These are phyloP conservation scores for Palaemon carinicauda DNA, from an alignment of 1,140 invertebrate species.

Conservation along the genomic window DNA sequence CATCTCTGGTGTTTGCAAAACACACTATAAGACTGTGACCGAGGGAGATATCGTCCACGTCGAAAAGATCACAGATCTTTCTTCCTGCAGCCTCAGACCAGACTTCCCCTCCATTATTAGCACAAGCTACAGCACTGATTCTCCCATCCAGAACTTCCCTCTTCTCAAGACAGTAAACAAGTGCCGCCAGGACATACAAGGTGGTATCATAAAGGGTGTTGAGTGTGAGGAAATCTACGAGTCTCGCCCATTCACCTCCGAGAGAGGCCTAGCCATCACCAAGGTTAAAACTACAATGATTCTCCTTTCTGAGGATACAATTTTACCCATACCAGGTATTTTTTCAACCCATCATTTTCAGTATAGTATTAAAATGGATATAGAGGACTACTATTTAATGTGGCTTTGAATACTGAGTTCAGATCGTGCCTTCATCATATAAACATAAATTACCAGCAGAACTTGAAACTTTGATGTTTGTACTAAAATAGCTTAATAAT, in stretches of 20 bases:
- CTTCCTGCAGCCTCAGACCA: constrained; percentile 80
- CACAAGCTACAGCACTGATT: constrained; percentile 62
- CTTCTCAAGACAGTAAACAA: constrained; percentile 70
- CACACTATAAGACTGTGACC: not conserved
- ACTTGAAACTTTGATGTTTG: too few relatives aligned
- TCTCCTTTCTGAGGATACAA: not conserved
- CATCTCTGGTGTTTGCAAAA: constrained; percentile 27
- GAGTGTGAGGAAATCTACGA: constrained; percentile 78
- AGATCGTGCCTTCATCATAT: too few relatives aligned
- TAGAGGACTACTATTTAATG: not conserved
- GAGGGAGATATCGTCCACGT: not conserved
- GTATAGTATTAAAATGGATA: not conserved
- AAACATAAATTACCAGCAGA: too few relatives aligned
- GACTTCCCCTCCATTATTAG: constrained; percentile 65
- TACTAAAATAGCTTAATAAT: too few relatives aligned
- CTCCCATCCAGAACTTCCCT: constrained; percentile 64
- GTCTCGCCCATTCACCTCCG: constrained; percentile 78
- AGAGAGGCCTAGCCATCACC: constrained; percentile 74
- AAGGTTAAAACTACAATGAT: constrained; percentile 45
- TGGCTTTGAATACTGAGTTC: too few relatives aligned
- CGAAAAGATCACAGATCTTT: constrained; percentile 76
- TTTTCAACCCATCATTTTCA: not conserved
- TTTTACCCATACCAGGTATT: not conserved
- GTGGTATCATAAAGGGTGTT: constrained; percentile 75
- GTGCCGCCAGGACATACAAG: constrained; percentile 75